phyloP scores from a whole-genome alignment of 2,888 invertebrate genomes.

The Gymnocheta viridis region DNA sequence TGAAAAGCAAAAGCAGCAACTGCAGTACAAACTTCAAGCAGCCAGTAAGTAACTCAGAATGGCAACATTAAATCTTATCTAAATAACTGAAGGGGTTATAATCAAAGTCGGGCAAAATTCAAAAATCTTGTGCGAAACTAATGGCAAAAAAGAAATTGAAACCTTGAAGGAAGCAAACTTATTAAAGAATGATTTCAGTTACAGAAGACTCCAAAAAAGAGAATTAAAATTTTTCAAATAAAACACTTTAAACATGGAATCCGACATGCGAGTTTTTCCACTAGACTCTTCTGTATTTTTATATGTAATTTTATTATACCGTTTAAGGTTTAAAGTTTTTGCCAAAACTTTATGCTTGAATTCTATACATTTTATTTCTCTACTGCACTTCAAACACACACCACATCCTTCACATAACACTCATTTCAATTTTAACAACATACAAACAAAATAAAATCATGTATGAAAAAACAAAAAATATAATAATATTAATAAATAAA shows the following conservation, averaged over 20 bases:
- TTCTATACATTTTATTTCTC: not conserved
- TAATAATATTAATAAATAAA: not conserved
- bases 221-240: not conserved
- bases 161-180: not conserved
- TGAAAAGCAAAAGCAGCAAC: conserved; percentile 14
- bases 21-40: conserved; percentile 23
- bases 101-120: conserved; percentile 57
- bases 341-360: conserved; percentile 7
- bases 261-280: not conserved
- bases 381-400: not conserved
- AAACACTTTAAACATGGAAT: not conserved
- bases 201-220: not conserved
- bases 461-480: not conserved
- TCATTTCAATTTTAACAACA: conserved; percentile 44
- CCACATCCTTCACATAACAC: conserved; percentile 1
- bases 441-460: conserved; percentile 25
- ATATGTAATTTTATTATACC: not conserved
- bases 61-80: conserved; percentile 59
- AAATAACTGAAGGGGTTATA: conserved; percentile 56
- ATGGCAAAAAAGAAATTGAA: conserved; percentile 19
- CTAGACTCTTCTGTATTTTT: not conserved
- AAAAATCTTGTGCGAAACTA: conserved; percentile 45
- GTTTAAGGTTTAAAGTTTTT: conserved; percentile 27
- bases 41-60: conserved; percentile 22
- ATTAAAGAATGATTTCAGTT: not conserved